Base-by-base conservation (phyloP, 1,140 invertebrate genomes). In the Prorops nasuta region DNA sequence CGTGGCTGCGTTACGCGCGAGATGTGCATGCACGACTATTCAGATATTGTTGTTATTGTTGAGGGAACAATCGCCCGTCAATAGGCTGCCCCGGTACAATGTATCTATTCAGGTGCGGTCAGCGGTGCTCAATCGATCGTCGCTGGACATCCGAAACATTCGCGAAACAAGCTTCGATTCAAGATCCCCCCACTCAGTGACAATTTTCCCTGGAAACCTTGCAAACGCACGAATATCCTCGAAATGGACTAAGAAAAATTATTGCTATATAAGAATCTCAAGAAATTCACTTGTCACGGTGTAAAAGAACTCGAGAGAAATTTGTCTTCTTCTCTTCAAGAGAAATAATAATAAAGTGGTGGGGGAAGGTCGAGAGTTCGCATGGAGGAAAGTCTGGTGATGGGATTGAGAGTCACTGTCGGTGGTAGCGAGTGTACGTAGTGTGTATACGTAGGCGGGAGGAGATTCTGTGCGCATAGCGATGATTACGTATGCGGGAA, bases 21-120 rank as follows among this genome's bases (percentile, higher is more conserved):
- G 72, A 75, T 72, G 67, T 68, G 66, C 69, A 61, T 54, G 63
- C 48, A 62, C 63, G 59, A 73, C 72, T 72, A 76, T 76, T 77
- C 71, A 73, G 71, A 77, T 77, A 77, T 74, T 76, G 72, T 75
- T 76, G 73, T 76, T 77, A 77, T 76, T 75, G 74, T 76, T 75
- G 60, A 68, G 69, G 59, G 73, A 77, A 76, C 74, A 77, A 77
- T 77, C 71, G 71, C 58, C 70, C 73, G 66, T 76, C 71, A 77
- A 77, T 77, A 75, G 72, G 67, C 67, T 66, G 71, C 67, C 67
- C 62, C 61, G 56, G 65, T 65, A 76, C 73, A 76, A 77, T 77
- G 72, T 76, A 74, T 74, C 72, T 74, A 77, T 77, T 76, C 70
- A 74, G 72, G 69, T 75, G 71, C 66, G 66, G 63, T 63, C 71